A percentile compares a stretch with the other conserved stretches of the same genome.
Conservation (phyloP, 1,140 invertebrate genomes). For the Stegodyphus dumicola region DNA sequence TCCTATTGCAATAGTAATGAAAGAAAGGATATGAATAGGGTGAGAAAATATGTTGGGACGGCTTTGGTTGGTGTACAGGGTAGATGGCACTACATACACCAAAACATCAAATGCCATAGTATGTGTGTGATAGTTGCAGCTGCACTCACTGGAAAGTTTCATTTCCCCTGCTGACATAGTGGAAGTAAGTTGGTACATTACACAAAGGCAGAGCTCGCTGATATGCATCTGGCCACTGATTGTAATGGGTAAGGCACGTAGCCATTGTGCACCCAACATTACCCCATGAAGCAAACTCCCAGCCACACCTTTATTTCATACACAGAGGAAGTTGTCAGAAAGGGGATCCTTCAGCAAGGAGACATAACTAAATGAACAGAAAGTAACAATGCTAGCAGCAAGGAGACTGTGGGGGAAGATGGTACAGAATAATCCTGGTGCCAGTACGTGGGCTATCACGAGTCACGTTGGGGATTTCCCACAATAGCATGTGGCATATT, state of each 20-base stretch:
- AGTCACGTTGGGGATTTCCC: conserved; percentile 7
- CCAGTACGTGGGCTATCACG: background rate
- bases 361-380: background rate
- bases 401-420: background rate
- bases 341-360: background rate
- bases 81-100: no score
- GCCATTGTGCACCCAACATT: background rate
- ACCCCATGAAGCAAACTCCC: background rate
- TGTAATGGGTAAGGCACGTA: background rate
- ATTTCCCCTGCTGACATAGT: no score
- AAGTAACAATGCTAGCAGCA: conserved; percentile 4
- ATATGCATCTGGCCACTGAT: no score
- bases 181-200: no score
- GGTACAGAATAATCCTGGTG: conserved; percentile 1
- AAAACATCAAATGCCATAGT: no score
- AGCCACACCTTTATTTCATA: background rate
- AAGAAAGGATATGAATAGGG: no score
- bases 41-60: no score
- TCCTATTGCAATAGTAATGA: no score
- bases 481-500: background rate
- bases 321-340: background rate
- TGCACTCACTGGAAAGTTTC: no score
- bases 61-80: no score
- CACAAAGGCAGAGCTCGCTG: no score
- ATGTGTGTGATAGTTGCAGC: no score